Evolutionary conservation across 92 coral and sea anemone genomes (phyloP).

Genomic region (Zoanthus solanderi): DNA sequence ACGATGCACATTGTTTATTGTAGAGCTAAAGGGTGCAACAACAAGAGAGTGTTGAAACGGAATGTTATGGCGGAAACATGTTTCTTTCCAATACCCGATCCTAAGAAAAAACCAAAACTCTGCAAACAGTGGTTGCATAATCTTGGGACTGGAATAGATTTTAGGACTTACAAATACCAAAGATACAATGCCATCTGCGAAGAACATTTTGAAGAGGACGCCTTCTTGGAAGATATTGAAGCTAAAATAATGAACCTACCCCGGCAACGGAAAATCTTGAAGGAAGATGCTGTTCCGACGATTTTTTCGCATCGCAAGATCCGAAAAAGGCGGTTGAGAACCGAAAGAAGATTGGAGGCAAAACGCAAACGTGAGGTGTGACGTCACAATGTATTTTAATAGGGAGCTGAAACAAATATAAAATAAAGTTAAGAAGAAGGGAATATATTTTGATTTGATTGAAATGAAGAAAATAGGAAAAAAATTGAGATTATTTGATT

Average conservation of each 20-base stretch:
- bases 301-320: constrained; percentile 31
- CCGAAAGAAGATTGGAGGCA: constrained; percentile 30
- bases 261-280: constrained; percentile 25
- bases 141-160: constrained; percentile 32
- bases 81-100: constrained; percentile 36
- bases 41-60: neutral
- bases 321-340: constrained; percentile 26
- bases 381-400: neutral
- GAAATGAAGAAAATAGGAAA: too few species aligned
- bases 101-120: constrained; percentile 20
- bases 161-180: constrained; percentile 6
- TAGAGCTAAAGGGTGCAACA: constrained; percentile 14
- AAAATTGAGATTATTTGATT: too few species aligned
- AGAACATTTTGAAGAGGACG: constrained; percentile 35
- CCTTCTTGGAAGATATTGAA: constrained; percentile 21
- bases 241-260: constrained; percentile 37
- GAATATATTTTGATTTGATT: too few species aligned
- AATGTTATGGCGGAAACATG: neutral
- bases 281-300: constrained; percentile 36
- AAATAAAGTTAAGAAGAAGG: too few species aligned
- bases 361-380: constrained; percentile 34
- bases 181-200: constrained; percentile 5
- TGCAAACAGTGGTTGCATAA: constrained; percentile 47
- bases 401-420: too few species aligned
- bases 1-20: neutral